A percentile compares a stretch with the other conserved stretches of the same genome.
Conservation (phyloP, 2,888 invertebrate genomes). For the Thera britannica region DNA sequence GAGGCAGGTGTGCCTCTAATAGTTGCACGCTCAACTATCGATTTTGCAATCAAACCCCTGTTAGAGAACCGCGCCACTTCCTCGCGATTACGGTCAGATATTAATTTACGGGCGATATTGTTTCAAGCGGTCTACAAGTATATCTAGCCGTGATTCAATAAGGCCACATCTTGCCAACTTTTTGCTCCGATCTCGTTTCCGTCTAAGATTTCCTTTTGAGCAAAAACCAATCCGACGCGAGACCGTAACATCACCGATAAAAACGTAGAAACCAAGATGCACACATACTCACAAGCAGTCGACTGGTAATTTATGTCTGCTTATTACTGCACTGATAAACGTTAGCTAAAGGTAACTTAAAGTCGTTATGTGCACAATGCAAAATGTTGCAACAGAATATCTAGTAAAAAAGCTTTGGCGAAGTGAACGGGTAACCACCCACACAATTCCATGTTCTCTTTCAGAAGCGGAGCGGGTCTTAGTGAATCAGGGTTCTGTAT, state of each 20-base stretch:
- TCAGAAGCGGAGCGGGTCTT: conserved; percentile 76
- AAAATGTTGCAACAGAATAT: conserved; percentile 64
- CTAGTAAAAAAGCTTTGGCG: conserved; percentile 68
- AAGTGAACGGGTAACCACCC: conserved; percentile 70
- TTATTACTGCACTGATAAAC: conserved; percentile 58
- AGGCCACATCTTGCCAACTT: conserved; percentile 42
- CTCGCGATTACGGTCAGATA: conserved; percentile 61
- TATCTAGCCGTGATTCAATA: conserved; percentile 37
- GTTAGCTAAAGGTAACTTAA: conserved; percentile 55
- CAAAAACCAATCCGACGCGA: conserved; percentile 46
- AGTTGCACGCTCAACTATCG: conserved; percentile 70
- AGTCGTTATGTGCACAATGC: conserved; percentile 63
- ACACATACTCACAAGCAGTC: conserved; percentile 38
- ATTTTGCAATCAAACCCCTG: conserved; percentile 79
- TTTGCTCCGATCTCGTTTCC: conserved; percentile 47
- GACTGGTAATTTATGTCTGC: conserved; percentile 46
- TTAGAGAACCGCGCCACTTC: conserved; percentile 64
- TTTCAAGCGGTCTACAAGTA: conserved; percentile 35
- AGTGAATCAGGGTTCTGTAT: conserved; percentile 80
- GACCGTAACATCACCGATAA: conserved; percentile 42
- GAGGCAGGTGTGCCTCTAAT: conserved; percentile 71
- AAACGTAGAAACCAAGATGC: conserved; percentile 48
- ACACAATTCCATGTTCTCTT: conserved; percentile 83
- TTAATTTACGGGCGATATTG: conserved; percentile 55
- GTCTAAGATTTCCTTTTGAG: conserved; percentile 50